Conservation (phyloP, 2,113 vertebrate species). For the Saccopteryx leptura region DNA sequence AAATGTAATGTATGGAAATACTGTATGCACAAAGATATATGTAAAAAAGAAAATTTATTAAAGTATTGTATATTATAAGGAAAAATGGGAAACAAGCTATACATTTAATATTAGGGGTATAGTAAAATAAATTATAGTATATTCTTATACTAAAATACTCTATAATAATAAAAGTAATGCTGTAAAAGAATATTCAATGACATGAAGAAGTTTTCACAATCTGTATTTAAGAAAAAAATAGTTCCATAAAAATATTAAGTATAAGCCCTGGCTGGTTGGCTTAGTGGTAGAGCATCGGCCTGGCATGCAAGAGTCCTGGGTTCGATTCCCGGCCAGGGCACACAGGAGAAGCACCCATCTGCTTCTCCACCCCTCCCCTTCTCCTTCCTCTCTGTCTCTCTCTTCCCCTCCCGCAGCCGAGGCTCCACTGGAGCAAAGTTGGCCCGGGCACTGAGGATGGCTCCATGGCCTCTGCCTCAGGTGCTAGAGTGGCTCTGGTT, state of each 20-base stretch:
- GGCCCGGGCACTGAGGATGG: too few relatives aligned
- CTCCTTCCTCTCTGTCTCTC: too few relatives aligned
- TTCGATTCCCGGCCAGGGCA: too few relatives aligned
- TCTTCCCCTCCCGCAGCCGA: too few relatives aligned
- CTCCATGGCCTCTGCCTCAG: too few relatives aligned
- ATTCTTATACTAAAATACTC: background rate
- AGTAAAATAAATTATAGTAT: background rate
- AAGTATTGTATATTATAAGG: background rate
- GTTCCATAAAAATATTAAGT: background rate
- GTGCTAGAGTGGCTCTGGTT: too few relatives aligned
- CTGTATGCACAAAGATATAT: background rate
- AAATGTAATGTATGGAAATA: conserved; percentile 3
- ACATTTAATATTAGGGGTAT: background rate
- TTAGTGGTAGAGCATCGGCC: too few relatives aligned
- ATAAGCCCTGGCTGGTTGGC: background rate
- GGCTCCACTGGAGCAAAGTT: too few relatives aligned
- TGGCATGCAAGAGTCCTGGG: too few relatives aligned
- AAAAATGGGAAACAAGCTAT: background rate
- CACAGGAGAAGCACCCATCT: too few relatives aligned
- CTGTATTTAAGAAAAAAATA: background rate
- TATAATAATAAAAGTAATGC: background rate
- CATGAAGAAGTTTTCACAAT: background rate
- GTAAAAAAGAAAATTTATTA: background rate
- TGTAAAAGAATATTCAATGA: background rate
- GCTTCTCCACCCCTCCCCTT: too few relatives aligned